Base-by-base conservation (phyloP, 2,113 vertebrate genomes). In the Odontophorus gujanensis region DNA sequence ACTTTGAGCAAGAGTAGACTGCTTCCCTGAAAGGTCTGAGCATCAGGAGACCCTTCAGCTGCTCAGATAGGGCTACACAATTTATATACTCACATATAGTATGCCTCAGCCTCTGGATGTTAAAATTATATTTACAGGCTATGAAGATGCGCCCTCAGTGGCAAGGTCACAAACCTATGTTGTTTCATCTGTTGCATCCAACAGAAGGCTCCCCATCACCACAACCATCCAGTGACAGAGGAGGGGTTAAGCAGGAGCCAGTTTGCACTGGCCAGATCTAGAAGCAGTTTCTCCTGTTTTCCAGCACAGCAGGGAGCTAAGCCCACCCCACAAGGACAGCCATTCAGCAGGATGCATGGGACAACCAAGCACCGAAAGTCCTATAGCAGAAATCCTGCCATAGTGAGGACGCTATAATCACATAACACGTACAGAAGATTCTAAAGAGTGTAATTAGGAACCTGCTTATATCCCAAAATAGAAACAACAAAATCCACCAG, bases 401-500 rank as follows among this genome's bases (percentile, higher is more conserved):
- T 1, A 2, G 30, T 71, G 24, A 65, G 45, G 22, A 36, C 8
- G 2, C 30, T 26, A 0, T 2, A 3, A 81, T 13, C 5, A 4
- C 8, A 10, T 38, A 38, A 61, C 6, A 32, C 18, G 4, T 9
- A 28, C 7, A 48, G 61, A 81, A 93, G 13, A 9, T 87, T 19
- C 2, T 7, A n/a, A 34, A 36, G 8, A 8, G 19, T 32, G 24
- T 42, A 53, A 43, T 32, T 42, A 34, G 6, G 21, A 76, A 73
- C 11, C 59, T 5, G 2, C 53, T 76, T 76, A 48, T 13, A 25
- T 9, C 4, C 20, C 36, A 48, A 72, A 57, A 68, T 3, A 28
- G 20, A 84, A 57, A 58, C 32, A 79, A 21, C 59, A 51, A 57
- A 4, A 61, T 36, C 9, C 11, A 42, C 42, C 36, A 61, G 8